Percentiles rank a stretch among this genome's conserved stretches.
phyloP scores from a whole-genome alignment of 92 coral and sea anemone species.

The Heliopora coerulea region DNA sequence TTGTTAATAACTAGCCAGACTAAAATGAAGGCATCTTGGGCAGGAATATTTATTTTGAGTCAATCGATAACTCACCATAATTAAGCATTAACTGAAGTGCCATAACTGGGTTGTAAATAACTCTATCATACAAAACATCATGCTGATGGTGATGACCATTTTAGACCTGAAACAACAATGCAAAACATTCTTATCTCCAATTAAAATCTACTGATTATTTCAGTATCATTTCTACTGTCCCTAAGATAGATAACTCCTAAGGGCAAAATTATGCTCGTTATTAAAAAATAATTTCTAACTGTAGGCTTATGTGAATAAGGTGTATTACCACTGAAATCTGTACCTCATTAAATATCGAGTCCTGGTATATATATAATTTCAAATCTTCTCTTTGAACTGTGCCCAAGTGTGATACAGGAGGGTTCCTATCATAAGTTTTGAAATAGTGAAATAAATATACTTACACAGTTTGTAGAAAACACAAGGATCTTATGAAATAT shows the following conservation, averaged over 20 bases:
- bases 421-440: conserved; percentile 41
- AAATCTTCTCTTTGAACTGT: conserved; percentile 38
- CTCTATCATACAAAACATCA: conserved; percentile 61
- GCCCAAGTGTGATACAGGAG: conserved; percentile 53
- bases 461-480: too few relatives aligned
- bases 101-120: conserved; percentile 53
- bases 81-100: conserved; percentile 67
- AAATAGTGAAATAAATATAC: too few relatives aligned
- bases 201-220: neutral
- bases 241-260: neutral
- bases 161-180: conserved; percentile 38
- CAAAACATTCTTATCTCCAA: neutral
- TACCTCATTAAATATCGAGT: conserved; percentile 51
- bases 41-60: too few relatives aligned
- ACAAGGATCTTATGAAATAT: too few relatives aligned
- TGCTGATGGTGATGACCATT: conserved; percentile 48
- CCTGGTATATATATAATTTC: conserved; percentile 58
- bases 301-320: too few relatives aligned
- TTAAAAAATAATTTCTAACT: too few relatives aligned
- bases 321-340: neutral
- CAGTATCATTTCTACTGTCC: too few relatives aligned
- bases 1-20: conserved; percentile 62
- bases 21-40: conserved; percentile 60
- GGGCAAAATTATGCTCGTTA: neutral
- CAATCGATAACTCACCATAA: conserved; percentile 65